These are phyloP conservation scores for Gonatopus flavifemur DNA, from an alignment of 1,140 invertebrate species.

Conservation along the genomic window DNA sequence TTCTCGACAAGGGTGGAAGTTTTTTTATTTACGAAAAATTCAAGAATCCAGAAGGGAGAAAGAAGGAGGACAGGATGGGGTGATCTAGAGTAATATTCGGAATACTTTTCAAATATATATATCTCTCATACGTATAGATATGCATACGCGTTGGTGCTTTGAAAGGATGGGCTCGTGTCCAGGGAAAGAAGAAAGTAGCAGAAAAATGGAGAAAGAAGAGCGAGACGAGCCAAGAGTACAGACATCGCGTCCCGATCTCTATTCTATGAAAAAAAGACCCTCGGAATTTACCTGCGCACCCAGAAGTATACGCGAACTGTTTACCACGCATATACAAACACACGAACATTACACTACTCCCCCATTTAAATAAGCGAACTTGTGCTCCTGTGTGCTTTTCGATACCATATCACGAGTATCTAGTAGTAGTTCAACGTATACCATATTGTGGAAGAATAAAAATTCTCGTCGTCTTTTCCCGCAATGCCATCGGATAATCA, in stretches of 20 bases:
- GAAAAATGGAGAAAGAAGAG: neutral
- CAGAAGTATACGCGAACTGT: neutral
- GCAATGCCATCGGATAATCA: too few relatives aligned
- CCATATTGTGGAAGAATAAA: too few relatives aligned
- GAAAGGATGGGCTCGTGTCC: slow-evolving; percentile 43
- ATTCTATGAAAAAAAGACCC: slow-evolving; percentile 27
- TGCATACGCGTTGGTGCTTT: too few relatives aligned
- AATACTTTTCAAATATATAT: too few relatives aligned
- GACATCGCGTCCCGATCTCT: slow-evolving; percentile 43
- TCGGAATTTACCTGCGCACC: slow-evolving; percentile 4
- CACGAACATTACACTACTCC: too few relatives aligned
- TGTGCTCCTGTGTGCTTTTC: too few relatives aligned
- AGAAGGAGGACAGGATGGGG: neutral
- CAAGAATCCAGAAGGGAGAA: slow-evolving; percentile 20
- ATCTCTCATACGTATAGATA: too few relatives aligned
- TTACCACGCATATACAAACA: neutral
- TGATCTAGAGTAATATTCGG: slow-evolving; percentile 25
- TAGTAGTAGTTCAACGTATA: too few relatives aligned
- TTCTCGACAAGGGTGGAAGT: too few relatives aligned
- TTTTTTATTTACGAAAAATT: slow-evolving; percentile 18
- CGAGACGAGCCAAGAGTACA: slow-evolving; percentile 13
- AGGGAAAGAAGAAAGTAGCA: slow-evolving; percentile 11
- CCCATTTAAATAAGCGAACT: too few relatives aligned
- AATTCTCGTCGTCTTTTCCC: too few relatives aligned
- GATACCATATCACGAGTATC: too few relatives aligned